phyloP scores from a whole-genome alignment of 2,888 invertebrate species.

The Drosophila nigritarsus region DNA sequence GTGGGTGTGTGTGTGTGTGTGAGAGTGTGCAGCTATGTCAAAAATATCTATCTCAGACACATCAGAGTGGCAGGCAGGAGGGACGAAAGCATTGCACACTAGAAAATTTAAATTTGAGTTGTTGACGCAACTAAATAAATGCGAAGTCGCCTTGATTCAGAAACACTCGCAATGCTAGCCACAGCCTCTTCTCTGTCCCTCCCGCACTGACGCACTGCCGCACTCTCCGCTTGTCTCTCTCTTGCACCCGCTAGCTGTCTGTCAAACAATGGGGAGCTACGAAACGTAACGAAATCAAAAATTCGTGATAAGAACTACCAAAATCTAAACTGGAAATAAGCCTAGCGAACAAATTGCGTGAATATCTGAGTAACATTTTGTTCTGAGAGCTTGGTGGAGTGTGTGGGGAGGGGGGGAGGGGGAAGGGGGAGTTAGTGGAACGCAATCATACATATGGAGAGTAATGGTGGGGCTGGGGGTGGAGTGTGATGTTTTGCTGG shows the following conservation, averaged over 20 bases:
- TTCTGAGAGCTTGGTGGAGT: background rate
- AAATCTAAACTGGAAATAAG: slow-evolving; percentile 42
- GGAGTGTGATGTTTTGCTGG: background rate
- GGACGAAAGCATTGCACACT: slow-evolving; percentile 24
- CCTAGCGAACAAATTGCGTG: slow-evolving; percentile 28
- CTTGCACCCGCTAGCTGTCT: slow-evolving; percentile 4
- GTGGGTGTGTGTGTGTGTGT: slow-evolving; percentile 12
- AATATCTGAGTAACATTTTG: slow-evolving; percentile 2
- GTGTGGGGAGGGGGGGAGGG: background rate
- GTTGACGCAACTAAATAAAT: slow-evolving; percentile 60
- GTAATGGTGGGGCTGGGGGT: background rate
- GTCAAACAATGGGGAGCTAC: slow-evolving; percentile 20
- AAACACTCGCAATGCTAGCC: slow-evolving; percentile 5
- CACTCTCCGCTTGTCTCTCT: no score
- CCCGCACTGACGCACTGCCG: no score
- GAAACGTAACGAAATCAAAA: slow-evolving; percentile 46
- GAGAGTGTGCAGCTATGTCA: slow-evolving; percentile 29
- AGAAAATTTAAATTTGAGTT: slow-evolving; percentile 60
- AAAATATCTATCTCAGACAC: slow-evolving; percentile 28
- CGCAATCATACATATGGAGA: background rate
- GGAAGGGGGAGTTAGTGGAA: background rate
- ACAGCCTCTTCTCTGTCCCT: background rate
- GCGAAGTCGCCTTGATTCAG: slow-evolving; percentile 42
- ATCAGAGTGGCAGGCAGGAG: slow-evolving; percentile 20
- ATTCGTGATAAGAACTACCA: slow-evolving; percentile 25